These are phyloP conservation scores for Cyphomyrus plagiostoma DNA, from an alignment of 2,113 vertebrate species.

Conservation along the genomic window DNA sequence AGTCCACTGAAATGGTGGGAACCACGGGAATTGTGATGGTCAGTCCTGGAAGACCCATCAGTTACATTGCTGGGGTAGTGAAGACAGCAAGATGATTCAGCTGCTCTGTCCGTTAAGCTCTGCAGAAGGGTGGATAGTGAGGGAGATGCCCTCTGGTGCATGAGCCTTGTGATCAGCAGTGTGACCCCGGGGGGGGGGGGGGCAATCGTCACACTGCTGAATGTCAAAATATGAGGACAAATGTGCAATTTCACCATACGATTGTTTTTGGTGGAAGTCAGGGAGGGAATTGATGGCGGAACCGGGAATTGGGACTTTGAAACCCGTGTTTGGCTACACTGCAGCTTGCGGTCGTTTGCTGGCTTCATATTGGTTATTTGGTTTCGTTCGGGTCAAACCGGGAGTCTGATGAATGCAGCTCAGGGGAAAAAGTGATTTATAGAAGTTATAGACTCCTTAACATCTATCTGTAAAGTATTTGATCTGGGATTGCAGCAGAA, in stretches of 20 bases:
- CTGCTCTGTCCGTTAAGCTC: neutral
- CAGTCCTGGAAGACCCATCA: neutral
- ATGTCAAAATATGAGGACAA: neutral
- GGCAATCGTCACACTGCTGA: neutral
- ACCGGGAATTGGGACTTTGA: neutral
- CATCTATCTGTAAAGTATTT: neutral
- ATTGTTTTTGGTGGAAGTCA: neutral
- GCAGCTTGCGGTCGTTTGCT: neutral
- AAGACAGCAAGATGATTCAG: neutral
- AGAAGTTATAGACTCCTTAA: neutral
- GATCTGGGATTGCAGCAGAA: neutral
- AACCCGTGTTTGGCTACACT: neutral
- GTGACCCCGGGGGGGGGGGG: neutral
- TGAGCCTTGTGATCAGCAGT: conserved; percentile 12
- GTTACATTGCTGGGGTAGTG: neutral
- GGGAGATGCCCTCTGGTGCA: neutral
- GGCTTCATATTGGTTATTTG: neutral
- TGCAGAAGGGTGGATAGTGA: neutral
- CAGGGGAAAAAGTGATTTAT: neutral
- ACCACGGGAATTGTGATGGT: neutral
- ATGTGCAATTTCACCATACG: neutral
- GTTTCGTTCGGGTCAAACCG: neutral
- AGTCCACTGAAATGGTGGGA: neutral
- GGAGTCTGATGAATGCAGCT: neutral
- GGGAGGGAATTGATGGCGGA: neutral